Conservation (phyloP, 2,888 invertebrate genomes). For the Pimpla rufipes region DNA sequence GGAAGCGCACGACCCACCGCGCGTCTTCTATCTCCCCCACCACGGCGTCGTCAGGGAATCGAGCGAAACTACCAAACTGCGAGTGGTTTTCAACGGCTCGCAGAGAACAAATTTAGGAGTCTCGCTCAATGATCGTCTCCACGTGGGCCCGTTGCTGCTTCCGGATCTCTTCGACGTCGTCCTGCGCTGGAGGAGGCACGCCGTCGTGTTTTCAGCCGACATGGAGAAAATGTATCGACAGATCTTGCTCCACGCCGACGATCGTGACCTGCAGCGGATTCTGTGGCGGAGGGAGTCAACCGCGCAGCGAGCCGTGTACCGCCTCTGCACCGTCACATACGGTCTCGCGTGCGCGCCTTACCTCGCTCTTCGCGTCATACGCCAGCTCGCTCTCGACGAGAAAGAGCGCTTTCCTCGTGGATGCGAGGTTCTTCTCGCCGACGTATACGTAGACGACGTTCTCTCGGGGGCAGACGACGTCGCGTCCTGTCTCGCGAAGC, state of each 20-base stretch:
- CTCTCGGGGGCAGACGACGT: too few relatives aligned
- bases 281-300: too few relatives aligned
- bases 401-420: too few relatives aligned
- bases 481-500: too few relatives aligned
- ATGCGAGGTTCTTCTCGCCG: too few relatives aligned
- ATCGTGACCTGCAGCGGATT: too few relatives aligned
- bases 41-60: constrained; percentile 78
- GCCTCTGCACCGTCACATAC: too few relatives aligned
- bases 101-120: constrained; percentile 71
- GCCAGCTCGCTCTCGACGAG: too few relatives aligned
- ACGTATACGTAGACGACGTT: too few relatives aligned
- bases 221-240: constrained; percentile 82
- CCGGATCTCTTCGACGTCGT: constrained; percentile 78
- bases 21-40: constrained; percentile 79
- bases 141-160: constrained; percentile 78
- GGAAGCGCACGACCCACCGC: not conserved
- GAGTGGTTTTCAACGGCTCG: constrained; percentile 80
- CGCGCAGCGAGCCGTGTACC: too few relatives aligned
- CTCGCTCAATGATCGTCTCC: constrained; percentile 79
- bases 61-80: constrained; percentile 77
- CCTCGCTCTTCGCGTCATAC: too few relatives aligned
- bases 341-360: too few relatives aligned
- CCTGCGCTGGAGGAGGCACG: constrained; percentile 74
- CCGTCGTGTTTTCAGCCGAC: constrained; percentile 78
- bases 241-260: constrained; percentile 72